phyloP scores from a whole-genome alignment of 2,113 vertebrate species.

The Anas platyrhynchos region DNA sequence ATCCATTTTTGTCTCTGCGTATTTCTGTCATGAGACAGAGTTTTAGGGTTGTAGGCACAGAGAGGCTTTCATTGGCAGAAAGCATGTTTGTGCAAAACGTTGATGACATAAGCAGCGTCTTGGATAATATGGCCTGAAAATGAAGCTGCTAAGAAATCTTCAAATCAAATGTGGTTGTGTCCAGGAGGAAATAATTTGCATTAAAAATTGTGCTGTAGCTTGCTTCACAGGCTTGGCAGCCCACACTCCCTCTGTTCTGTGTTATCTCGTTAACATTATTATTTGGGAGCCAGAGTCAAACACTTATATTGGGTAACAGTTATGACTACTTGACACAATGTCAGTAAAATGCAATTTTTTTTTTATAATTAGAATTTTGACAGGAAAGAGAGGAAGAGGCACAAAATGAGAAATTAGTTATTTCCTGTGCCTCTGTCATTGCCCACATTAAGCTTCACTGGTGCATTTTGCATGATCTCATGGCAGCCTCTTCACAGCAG shows the following conservation, averaged over 20 bases:
- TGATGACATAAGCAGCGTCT: not conserved
- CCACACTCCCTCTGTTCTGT: constrained; percentile 28
- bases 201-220: constrained; percentile 13
- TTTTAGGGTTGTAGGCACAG: not conserved
- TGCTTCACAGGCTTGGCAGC: constrained; percentile 27
- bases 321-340: constrained; percentile 46
- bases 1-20: not conserved
- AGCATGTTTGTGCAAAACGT: not conserved
- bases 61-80: not conserved
- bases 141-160: constrained; percentile 13
- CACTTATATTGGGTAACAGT: constrained; percentile 19
- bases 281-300: constrained; percentile 54
- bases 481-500: constrained; percentile 43
- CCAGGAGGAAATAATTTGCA: constrained; percentile 33
- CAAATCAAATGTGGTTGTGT: constrained; percentile 38
- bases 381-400: constrained; percentile 61
- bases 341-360: constrained; percentile 51
- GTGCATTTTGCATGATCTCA: constrained; percentile 46
- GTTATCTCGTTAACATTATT: constrained; percentile 53
- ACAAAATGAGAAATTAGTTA: constrained; percentile 60
- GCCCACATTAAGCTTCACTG: constrained; percentile 33
- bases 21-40: not conserved
- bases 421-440: constrained; percentile 66
- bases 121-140: not conserved
- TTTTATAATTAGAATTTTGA: constrained; percentile 55